These are phyloP conservation scores for Coregonus ussuriensis DNA, from an alignment of 2,797 vertebrate genomes.

Conservation along the genomic window DNA sequence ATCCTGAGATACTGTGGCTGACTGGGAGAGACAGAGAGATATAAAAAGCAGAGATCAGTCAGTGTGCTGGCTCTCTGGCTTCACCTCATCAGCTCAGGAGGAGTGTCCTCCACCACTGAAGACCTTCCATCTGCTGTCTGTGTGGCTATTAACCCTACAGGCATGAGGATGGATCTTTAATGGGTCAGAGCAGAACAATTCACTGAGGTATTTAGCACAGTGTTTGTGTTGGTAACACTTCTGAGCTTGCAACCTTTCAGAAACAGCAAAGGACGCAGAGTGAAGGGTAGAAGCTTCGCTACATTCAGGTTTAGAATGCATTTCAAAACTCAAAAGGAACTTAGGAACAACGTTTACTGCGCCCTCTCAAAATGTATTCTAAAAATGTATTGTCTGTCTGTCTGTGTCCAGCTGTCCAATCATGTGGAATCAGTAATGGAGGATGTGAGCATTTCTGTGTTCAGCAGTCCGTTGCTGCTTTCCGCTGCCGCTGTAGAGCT, in stretches of 20 bases:
- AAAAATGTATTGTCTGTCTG: conserved; percentile 20
- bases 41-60: conserved; percentile 5
- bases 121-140: conserved; percentile 7
- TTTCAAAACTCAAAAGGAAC: too few species aligned
- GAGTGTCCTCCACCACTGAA: conserved; percentile 12
- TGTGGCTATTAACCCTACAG: conserved; percentile 42
- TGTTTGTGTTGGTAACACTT: conserved; percentile 28
- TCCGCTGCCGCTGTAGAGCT: conserved; percentile 84
- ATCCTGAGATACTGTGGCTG: too few species aligned
- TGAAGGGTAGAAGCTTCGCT: not conserved
- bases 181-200: conserved; percentile 26
- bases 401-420: conserved; percentile 66
- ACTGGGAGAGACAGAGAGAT: conserved; percentile 8
- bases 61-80: conserved; percentile 37
- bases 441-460: conserved; percentile 90
- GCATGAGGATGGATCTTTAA: conserved; percentile 33
- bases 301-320: too few species aligned
- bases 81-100: conserved; percentile 42
- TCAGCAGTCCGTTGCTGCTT: conserved; percentile 80
- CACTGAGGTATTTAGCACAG: conserved; percentile 22
- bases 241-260: conserved; percentile 12
- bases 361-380: too few species aligned
- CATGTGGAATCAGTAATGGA: conserved; percentile 83
- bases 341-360: not conserved
- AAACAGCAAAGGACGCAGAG: conserved; percentile 9